A percentile compares a stretch with the other conserved stretches of the same genome.
These are phyloP conservation scores for Lamproptera curius DNA, from an alignment of 2,888 invertebrate species.

Conservation along the genomic window DNA sequence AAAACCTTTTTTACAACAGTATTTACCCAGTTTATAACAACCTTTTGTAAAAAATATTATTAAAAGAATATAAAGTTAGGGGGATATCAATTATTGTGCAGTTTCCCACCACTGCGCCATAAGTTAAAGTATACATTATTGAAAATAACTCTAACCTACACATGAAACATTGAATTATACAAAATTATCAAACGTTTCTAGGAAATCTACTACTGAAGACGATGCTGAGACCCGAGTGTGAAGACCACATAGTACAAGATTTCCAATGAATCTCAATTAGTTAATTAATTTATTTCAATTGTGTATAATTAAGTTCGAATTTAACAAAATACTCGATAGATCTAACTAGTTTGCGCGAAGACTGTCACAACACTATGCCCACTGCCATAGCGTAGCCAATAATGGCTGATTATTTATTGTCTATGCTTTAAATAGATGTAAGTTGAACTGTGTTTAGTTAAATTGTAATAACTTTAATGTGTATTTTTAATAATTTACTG, in stretches of 20 bases:
- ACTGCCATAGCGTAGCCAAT: conserved; percentile 66
- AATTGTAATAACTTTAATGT: conserved; percentile 8
- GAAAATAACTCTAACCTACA: no score
- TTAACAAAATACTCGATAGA: conserved; percentile 23
- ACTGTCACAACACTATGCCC: conserved; percentile 61
- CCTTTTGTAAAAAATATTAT: no score
- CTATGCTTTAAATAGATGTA: conserved; percentile 50
- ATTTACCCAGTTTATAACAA: no score
- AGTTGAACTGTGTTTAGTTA: conserved; percentile 19
- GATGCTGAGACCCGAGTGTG: conserved; percentile 73
- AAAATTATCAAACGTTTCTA: conserved; percentile 42
- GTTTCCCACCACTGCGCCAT: no score
- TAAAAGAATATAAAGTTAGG: no score
- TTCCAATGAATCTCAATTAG: conserved; percentile 77
- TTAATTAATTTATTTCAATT: conserved; percentile 47
- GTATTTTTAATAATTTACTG: conserved; percentile 12
- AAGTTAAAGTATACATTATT: no score
- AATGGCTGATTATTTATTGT: conserved; percentile 42
- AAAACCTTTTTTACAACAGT: no score
- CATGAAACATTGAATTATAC: no score
- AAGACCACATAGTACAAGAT: conserved; percentile 62
- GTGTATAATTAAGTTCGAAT: conserved; percentile 26
- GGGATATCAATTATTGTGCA: no score
- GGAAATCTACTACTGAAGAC: conserved; percentile 78
- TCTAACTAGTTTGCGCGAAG: conserved; percentile 55